Evolutionary conservation across 1,140 invertebrate species (phyloP).

Genomic region (Anastrepha obliqua): DNA sequence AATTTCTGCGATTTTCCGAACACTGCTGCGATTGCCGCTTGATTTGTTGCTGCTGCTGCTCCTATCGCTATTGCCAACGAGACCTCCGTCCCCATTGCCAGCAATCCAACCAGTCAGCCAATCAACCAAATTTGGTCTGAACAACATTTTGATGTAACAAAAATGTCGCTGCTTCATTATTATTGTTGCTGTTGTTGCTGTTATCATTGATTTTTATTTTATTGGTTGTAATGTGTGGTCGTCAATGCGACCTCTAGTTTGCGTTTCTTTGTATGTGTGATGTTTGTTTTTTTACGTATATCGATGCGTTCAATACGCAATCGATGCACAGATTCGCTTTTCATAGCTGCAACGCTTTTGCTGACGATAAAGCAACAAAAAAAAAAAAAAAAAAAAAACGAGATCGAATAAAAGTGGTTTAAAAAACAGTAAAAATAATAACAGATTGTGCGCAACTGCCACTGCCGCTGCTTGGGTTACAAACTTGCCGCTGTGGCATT

Average conservation of each 20-base stretch:
- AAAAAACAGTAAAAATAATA: background rate
- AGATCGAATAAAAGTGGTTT: background rate
- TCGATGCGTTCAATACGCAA: background rate
- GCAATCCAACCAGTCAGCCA: background rate
- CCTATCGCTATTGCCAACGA: background rate
- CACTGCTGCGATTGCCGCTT: background rate
- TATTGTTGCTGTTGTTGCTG: background rate
- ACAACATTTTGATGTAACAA: slow-evolving; percentile 37
- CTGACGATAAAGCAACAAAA: background rate
- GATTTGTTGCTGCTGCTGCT: background rate
- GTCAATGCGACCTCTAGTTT: background rate
- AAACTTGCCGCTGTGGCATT: slow-evolving; percentile 16
- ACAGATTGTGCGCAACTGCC: background rate
- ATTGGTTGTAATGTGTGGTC: slow-evolving; percentile 41
- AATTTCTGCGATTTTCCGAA: no score
- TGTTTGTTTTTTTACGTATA: background rate
- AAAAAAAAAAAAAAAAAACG: background rate
- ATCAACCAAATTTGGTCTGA: slow-evolving; percentile 24
- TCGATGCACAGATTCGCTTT: background rate
- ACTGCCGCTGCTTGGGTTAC: background rate
- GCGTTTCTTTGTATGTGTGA: background rate
- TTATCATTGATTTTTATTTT: slow-evolving; percentile 20
- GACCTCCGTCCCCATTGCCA: background rate
- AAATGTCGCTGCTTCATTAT: background rate
- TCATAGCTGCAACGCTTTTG: background rate